Evolutionary conservation across 2,113 vertebrate species (phyloP), one percentile per base, ranked within the genome.

Genomic region (Jaculus jaculus): DNA sequence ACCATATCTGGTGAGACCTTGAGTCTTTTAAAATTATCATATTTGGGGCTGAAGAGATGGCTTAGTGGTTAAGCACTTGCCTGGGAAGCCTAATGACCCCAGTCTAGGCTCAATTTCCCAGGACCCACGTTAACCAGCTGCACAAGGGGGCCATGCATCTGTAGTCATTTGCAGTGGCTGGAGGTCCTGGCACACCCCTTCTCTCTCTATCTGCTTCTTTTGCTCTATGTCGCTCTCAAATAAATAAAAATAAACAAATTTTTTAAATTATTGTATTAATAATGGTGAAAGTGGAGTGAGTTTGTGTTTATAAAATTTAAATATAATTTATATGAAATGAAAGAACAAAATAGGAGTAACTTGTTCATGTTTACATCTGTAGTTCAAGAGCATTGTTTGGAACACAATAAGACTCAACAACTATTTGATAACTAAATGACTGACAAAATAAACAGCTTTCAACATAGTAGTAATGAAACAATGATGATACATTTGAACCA

Each of bases 181-280:
- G n/a, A n/a, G n/a, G n/a, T n/a, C n/a, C n/a, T n/a, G n/a, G n/a
- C n/a, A n/a, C n/a, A n/a, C n/a, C n/a, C n/a, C n/a, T n/a, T n/a
- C n/a, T n/a, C n/a, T n/a, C n/a, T n/a, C n/a, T n/a, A n/a, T n/a
- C n/a, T n/a, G n/a, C n/a, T n/a, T n/a, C n/a, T n/a, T n/a, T n/a
- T n/a, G n/a, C n/a, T n/a, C n/a, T n/a, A n/a, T n/a, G n/a, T n/a
- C n/a, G n/a, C n/a, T n/a, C n/a, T n/a, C n/a, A n/a, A n/a, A n/a
- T n/a, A n/a, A n/a, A n/a, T n/a, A n/a, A n/a, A n/a, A n/a, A n/a
- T n/a, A n/a, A n/a, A n/a, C n/a, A n/a, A n/a, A n/a, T 39, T 84
- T n/a, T 73, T 88, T 69, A 75, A 95, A 81, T 84, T 51, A 66
- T 74, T 60, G 61, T 80, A 47, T 20, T 89, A 63, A 26, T 54